Base-by-base conservation (phyloP, 2,888 invertebrate genomes). In the Pycnomerus fuliginosus region DNA sequence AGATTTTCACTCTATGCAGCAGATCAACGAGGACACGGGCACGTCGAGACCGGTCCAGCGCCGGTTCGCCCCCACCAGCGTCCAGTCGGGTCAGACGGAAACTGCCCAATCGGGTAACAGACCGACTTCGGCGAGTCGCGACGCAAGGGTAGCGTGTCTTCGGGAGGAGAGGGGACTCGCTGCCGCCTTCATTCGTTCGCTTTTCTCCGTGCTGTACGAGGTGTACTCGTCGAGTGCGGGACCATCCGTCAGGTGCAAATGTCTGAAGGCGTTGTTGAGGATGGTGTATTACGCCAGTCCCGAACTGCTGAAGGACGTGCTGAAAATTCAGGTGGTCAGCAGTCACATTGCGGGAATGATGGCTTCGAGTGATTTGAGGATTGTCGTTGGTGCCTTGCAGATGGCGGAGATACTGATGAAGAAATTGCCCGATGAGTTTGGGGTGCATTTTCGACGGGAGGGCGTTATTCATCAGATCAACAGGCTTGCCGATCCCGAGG, bases 291-390 rank as follows among this genome's bases (percentile, higher is more conserved):
- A 95, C 71, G 92, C 94, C 5, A 87, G 86, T 53, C 84, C 93
- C 1, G 85, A 90, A 59, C 79, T 97, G 53, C 78, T 98, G 33
- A 82, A 87, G 61, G 87, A 84, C 56, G 83, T 84, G 51, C 67
- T 84, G 43, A 83, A 82, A 60, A 82, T 82, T 64, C 83, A 84
- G 70, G 82, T 90, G 53, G 92, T 95, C 41, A 92, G 93, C 48
- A 96, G 96, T 60, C 96, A 98, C 73, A 92, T 98, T 67, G 97
- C 97, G 16, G 95, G 95, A 44, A 98, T 98, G 96, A 84, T 98
- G 83, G 95, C 96, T 1, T 96, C 96, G 2, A 90, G 87, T 69
- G 98, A 98, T 76, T 79, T 98, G 50, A 85, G 95, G 64, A 95
- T 98, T 65, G 94, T 97, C 27, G 96, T 98, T 32, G 95, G 95